Base-by-base conservation (phyloP, 1,140 invertebrate genomes). In the Lepidurus couesii region DNA sequence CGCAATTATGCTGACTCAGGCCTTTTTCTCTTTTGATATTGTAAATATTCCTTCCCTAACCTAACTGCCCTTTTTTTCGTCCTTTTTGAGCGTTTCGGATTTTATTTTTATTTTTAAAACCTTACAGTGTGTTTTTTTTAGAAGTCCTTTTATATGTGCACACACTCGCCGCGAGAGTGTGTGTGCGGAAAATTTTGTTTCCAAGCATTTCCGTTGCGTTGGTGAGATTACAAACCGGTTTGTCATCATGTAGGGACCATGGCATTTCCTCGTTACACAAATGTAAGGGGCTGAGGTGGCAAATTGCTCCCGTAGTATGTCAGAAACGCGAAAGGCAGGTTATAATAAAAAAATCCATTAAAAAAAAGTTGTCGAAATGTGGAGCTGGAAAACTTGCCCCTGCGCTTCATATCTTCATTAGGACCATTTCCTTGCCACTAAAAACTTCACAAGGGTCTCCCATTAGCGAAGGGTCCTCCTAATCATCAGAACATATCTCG, bases 261-360 rank as follows among this genome's bases (percentile, higher is more conserved):
- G 53, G 53, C 53, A 65, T 65, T 65, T 65, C 53, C 53, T 65
- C 53, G n/a, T 65, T 65, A 65, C 53, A 65, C n/a, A 65, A 65
- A 65, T 16, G 53, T 65, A 65, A 16, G 53, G 53, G 53, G 16
- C 13, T 65, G 53, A 7, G 21, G 53, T 13, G 16, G 53, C 53
- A 13, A 65, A 65, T 21, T 65, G 16, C 13, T 16, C 53, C 1
- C 2, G 53, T 9, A 65, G 53, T 65, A 65, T 65, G 53, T 21
- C 53, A 65, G 21, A 47, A 65, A 13, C n/a, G 53, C 21, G 53
- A 7, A 65, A 65, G 16, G 53, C 16, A 21, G 53, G 53, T 13
- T 7, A 47, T 16, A 7, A 47, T 47, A 65, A 65, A 65, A 65
- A 21, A 65, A 65, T 0, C 1, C 1, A 65, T 6, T n/a, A n/a